Evolutionary conservation across 2,888 invertebrate species (phyloP).

Genomic region (Ectemnius continuus): DNA sequence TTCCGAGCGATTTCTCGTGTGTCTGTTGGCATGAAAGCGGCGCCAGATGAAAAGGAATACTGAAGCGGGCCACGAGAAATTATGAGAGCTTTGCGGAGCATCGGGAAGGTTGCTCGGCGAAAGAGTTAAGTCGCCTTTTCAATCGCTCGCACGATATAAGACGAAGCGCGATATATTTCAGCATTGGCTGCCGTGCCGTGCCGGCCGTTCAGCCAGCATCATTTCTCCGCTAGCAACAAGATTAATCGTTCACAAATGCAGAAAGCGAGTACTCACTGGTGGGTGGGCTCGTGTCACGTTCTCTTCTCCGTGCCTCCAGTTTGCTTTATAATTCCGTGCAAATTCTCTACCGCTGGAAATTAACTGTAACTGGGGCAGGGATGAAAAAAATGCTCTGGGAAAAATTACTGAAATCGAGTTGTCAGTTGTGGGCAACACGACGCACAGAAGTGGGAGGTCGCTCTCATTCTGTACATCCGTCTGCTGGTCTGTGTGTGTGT

Average conservation of each 20-base stretch:
- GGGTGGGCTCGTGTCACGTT: too few relatives aligned
- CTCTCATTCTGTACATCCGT: neutral
- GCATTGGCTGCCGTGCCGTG: slow-evolving; percentile 6
- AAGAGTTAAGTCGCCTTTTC: slow-evolving; percentile 37
- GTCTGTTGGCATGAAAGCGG: neutral
- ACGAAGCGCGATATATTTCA: slow-evolving; percentile 22
- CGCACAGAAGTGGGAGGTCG: neutral
- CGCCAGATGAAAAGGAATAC: neutral
- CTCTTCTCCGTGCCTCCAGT: neutral
- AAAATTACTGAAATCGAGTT: too few relatives aligned
- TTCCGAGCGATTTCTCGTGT: slow-evolving; percentile 1
- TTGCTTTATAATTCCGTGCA: neutral
- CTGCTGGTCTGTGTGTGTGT: neutral
- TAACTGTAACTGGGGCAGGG: too few relatives aligned
- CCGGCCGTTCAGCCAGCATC: neutral
- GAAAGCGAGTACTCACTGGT: too few relatives aligned
- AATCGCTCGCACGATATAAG: slow-evolving; percentile 11
- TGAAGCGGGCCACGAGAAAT: slow-evolving; percentile 9
- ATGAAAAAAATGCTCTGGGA: too few relatives aligned
- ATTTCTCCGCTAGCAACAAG: neutral
- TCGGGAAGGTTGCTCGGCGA: slow-evolving; percentile 33
- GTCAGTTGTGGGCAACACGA: too few relatives aligned
- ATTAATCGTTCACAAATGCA: too few relatives aligned
- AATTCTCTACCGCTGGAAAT: neutral
- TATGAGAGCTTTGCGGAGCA: slow-evolving; percentile 20